Evolutionary conservation across 2,888 invertebrate genomes (phyloP).

Genomic region (Calameuta pallipes): DNA sequence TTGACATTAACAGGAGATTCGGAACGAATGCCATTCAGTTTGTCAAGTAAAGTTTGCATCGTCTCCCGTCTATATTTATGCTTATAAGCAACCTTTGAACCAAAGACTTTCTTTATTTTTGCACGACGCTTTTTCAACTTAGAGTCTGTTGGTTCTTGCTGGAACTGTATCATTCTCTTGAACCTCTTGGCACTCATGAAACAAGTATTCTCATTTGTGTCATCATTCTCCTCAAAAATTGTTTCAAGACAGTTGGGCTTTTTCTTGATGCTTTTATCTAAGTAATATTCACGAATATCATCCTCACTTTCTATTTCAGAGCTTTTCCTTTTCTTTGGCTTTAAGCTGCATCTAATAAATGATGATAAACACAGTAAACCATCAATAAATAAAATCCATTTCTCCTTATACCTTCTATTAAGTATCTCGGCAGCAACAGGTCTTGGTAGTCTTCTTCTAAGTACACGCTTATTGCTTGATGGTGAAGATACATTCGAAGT

Average conservation of each 20-base stretch:
- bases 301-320: slow-evolving; percentile 49
- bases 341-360: slow-evolving; percentile 49
- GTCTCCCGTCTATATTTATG: slow-evolving; percentile 70
- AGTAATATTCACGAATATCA: slow-evolving; percentile 69
- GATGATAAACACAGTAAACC: background rate
- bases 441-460: slow-evolving; percentile 38
- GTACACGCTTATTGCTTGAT: slow-evolving; percentile 23
- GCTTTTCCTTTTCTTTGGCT: slow-evolving; percentile 51
- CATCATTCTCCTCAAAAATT: slow-evolving; percentile 72
- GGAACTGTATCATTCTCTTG: slow-evolving; percentile 72
- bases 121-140: slow-evolving; percentile 72
- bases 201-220: slow-evolving; percentile 63
- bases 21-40: slow-evolving; percentile 60
- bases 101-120: slow-evolving; percentile 71
- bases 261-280: slow-evolving; percentile 70
- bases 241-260: slow-evolving; percentile 72
- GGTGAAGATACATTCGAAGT: slow-evolving; percentile 26
- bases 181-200: slow-evolving; percentile 70
- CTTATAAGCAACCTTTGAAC: slow-evolving; percentile 68
- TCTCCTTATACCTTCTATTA: slow-evolving; percentile 51
- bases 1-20: slow-evolving; percentile 27
- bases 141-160: slow-evolving; percentile 64
- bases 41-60: slow-evolving; percentile 71
- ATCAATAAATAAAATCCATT: background rate
- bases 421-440: slow-evolving; percentile 34